These are phyloP conservation scores for Anser cygnoides DNA, from an alignment of 2,113 vertebrate genomes.

Conservation along the genomic window DNA sequence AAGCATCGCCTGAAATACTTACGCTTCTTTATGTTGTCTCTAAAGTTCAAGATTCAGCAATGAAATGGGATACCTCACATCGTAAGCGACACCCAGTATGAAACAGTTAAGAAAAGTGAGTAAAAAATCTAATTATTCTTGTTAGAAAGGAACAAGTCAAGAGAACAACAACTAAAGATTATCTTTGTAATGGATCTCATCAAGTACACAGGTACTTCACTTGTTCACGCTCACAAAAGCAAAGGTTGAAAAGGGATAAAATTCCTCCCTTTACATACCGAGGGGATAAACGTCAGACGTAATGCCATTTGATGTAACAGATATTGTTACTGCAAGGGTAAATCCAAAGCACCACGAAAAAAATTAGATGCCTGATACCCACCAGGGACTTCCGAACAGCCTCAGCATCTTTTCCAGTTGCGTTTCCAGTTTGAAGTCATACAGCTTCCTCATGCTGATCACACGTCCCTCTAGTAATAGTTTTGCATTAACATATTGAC, in stretches of 20 bases:
- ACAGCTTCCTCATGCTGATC: background rate
- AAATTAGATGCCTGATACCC: background rate
- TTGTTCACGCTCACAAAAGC: background rate
- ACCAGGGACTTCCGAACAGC: background rate
- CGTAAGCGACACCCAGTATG: background rate
- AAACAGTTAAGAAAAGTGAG: background rate
- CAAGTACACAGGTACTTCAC: background rate
- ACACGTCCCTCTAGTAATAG: background rate
- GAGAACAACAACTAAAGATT: background rate
- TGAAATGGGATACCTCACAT: accelerated
- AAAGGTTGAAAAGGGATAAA: background rate
- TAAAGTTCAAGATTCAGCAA: background rate
- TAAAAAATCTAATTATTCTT: background rate
- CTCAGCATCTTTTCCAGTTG: background rate
- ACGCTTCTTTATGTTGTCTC: accelerated
- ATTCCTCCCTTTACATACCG: background rate
- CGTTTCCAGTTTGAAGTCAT: background rate
- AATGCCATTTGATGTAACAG: background rate
- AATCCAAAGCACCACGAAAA: background rate
- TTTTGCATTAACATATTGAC: background rate
- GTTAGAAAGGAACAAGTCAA: background rate
- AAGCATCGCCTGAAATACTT: background rate
- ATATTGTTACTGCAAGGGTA: background rate
- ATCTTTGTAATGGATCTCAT: background rate
- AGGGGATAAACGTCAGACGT: background rate